A percentile compares a stretch with the other conserved stretches of the same genome.
Evolutionary conservation across 2,888 invertebrate genomes (phyloP).

Genomic region (Xestoiulus laeticollis): DNA sequence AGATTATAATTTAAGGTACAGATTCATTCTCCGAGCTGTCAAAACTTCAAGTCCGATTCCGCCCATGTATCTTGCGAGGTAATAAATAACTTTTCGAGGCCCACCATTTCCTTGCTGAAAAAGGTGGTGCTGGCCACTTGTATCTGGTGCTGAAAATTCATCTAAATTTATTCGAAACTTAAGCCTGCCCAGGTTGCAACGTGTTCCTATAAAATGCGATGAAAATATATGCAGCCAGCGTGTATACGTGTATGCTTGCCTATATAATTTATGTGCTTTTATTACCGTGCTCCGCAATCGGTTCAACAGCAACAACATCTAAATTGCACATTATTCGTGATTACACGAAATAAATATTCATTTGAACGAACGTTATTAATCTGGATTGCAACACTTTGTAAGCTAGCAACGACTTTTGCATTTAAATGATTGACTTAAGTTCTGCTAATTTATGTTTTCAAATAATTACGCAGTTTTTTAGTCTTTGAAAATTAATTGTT

Average conservation of each 20-base stretch:
- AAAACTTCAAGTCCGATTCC: constrained; percentile 47
- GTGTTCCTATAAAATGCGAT: background rate
- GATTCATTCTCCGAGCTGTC: constrained; percentile 32
- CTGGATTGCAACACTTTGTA: constrained; percentile 41
- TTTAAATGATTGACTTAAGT: constrained; percentile 34
- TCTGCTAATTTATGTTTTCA: constrained; percentile 21
- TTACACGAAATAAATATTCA: constrained; percentile 40
- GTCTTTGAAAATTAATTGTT: background rate
- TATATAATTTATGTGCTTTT: constrained; percentile 23
- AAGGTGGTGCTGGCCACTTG: background rate
- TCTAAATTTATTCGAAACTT: background rate
- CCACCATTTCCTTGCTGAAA: background rate
- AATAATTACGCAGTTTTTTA: constrained; percentile 21
- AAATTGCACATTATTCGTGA: constrained; percentile 40
- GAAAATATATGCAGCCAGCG: background rate
- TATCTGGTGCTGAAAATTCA: constrained; percentile 21
- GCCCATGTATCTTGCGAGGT: constrained; percentile 37
- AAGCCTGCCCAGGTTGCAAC: background rate
- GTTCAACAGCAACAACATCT: constrained; percentile 41
- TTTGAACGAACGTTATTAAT: constrained; percentile 30
- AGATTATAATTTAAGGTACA: constrained; percentile 38
- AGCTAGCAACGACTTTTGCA: constrained; percentile 30
- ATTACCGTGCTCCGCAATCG: constrained; percentile 7
- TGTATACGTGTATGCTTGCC: background rate
- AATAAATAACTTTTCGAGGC: constrained; percentile 9